Base-by-base conservation (phyloP, 2,888 invertebrate genomes). In the Julus scanicus region DNA sequence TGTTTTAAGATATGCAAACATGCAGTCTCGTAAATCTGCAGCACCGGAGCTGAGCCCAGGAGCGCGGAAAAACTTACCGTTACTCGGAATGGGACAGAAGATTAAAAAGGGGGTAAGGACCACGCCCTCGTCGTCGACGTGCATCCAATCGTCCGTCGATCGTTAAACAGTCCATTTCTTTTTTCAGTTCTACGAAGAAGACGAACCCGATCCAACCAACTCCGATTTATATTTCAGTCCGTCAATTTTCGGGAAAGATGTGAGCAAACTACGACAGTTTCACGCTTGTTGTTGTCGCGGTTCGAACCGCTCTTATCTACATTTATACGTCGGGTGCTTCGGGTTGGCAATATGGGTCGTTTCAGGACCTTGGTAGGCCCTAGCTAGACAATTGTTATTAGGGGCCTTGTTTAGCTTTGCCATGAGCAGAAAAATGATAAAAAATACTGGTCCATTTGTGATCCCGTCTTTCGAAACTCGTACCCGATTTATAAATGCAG, bases 151-250 rank as follows among this genome's bases (percentile, higher is more conserved):
- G 29, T 29, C 29, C 29, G 29, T 83, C 9, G 84, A 0, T 87
- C 15, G 17, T 9, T 13, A 17, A n/a, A 44, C 9, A 37, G 0
- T 84, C 40, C 1, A 39, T 40, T 29, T 9, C 13, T 40, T 88
- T 39, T n/a, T 13, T 29, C 37, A 89, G 89, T 89, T 89, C 85
- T 89, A 89, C 53, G 83, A 87, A 17, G 89, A 89, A n/a, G 89
- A 89, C 15, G 89, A 89, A n/a, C 84, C 53, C 8, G 89, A 89
- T 63, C 80, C 88, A 0, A 63, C 49, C 37, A 87, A 87, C 17
- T 53, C 87, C 4, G 89, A 89, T 88, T 40, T 89, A 3, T 89
- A 89, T 48, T 84, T 89, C 20, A 85, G 71, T 71, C 86, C 86
- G 49, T 87, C 87, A 17, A 87, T 89, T n/a, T 89, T 87, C 48